These are phyloP conservation scores for Norana najaformis DNA, from an alignment of 2,888 invertebrate genomes.

Conservation along the genomic window DNA sequence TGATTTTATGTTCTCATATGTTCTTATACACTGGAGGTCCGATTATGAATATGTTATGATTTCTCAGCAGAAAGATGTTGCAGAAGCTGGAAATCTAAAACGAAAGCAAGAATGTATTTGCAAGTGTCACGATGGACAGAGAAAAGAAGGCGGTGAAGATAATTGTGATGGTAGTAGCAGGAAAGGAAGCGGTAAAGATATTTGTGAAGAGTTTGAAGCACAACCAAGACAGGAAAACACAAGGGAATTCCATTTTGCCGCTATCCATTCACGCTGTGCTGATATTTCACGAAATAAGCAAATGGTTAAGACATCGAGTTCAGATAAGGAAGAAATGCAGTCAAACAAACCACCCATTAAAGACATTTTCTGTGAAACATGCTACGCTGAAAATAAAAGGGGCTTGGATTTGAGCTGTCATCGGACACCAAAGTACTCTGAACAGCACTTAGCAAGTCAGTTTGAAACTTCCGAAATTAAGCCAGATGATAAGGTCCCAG, in stretches of 20 bases:
- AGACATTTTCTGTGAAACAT: neutral
- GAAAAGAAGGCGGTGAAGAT: neutral
- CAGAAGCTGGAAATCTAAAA: neutral
- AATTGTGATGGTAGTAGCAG: neutral
- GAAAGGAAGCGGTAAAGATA: neutral
- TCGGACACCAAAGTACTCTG: neutral
- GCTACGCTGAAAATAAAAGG: neutral
- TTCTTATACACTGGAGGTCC: too few relatives aligned
- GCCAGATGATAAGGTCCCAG: neutral
- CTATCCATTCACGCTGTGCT: neutral
- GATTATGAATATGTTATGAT: too few relatives aligned
- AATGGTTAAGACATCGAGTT: neutral
- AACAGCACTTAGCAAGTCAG: neutral
- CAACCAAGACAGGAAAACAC: neutral
- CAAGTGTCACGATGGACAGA: neutral
- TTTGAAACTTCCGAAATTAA: neutral
- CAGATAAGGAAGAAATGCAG: neutral
- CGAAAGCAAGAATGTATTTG: neutral
- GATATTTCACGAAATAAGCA: neutral
- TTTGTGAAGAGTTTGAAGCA: neutral
- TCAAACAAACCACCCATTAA: neutral
- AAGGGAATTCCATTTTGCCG: neutral
- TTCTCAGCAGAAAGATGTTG: neutral
- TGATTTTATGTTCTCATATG: neutral
- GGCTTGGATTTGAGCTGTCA: neutral